These are phyloP conservation scores for Haliclystus octoradiatus DNA, from an alignment of 30 jellyfish, hydroid and myxozoan species.

Conservation along the genomic window DNA sequence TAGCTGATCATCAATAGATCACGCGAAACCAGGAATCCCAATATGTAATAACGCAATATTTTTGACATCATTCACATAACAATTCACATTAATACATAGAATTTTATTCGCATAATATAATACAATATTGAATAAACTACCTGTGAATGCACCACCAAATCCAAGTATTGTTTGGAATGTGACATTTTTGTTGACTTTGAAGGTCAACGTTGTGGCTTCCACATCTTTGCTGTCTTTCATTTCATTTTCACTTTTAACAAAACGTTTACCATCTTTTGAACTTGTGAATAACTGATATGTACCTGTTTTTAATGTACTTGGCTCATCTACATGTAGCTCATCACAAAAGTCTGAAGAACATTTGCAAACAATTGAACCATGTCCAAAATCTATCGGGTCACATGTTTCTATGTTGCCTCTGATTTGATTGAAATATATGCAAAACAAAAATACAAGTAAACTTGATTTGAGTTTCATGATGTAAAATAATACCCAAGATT, in stretches of 20 bases:
- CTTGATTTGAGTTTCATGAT: too few relatives aligned
- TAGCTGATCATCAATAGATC: too few relatives aligned
- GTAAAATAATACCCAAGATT: too few relatives aligned
- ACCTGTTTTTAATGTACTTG: not conserved
- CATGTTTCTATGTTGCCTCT: too few relatives aligned
- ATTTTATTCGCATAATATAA: too few relatives aligned
- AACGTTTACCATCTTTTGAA: constrained; percentile 55
- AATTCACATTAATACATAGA: too few relatives aligned
- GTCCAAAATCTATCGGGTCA: constrained; percentile 49
- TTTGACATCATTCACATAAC: too few relatives aligned
- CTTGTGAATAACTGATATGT: constrained; percentile 53
- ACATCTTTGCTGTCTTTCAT: not conserved
- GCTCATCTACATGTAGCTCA: constrained; percentile 7
- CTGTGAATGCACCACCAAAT: constrained; percentile 82
- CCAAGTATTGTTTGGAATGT: constrained; percentile 49
- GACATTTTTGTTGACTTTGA: constrained; percentile 12
- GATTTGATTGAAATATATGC: too few relatives aligned
- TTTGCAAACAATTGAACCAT: constrained; percentile 52
- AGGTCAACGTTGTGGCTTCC: constrained; percentile 12
- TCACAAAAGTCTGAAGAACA: constrained; percentile 53
- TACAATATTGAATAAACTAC: too few relatives aligned
- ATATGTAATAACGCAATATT: too few relatives aligned
- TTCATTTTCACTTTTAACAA: constrained; percentile 10
- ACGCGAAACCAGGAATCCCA: too few relatives aligned
- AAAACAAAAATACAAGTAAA: too few relatives aligned